These are phyloP conservation scores for Maniola hyperantus DNA, from an alignment of 2,888 invertebrate species.

Conservation along the genomic window DNA sequence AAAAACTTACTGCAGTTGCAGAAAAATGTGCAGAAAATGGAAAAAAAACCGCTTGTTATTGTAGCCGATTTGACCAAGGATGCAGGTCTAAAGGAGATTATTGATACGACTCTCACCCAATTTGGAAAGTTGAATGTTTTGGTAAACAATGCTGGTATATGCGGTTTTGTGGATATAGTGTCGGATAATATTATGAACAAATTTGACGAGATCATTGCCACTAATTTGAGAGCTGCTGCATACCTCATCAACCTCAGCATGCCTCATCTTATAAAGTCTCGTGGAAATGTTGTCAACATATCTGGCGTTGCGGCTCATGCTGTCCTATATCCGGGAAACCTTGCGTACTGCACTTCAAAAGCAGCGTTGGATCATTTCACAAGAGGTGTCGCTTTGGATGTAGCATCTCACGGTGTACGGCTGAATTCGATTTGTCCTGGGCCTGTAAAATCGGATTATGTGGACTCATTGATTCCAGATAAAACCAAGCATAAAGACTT, in stretches of 20 bases:
- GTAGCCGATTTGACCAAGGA: slow-evolving; percentile 38
- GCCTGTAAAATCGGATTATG: slow-evolving; percentile 38
- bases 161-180: slow-evolving; percentile 38
- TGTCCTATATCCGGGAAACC: slow-evolving; percentile 12
- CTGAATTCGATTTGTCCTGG: slow-evolving; percentile 86
- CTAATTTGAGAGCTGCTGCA: slow-evolving; percentile 46
- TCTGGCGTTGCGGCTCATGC: slow-evolving; percentile 40
- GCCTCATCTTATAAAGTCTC: slow-evolving; percentile 46
- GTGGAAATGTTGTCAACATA: slow-evolving; percentile 48
- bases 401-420: slow-evolving; percentile 81
- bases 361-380: slow-evolving; percentile 87
- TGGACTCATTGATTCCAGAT: slow-evolving; percentile 20
- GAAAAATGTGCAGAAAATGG: slow-evolving; percentile 39
- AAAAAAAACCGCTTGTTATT: slow-evolving; percentile 35
- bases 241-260: slow-evolving; percentile 43
- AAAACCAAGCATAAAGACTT: background rate
- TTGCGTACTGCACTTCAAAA: slow-evolving; percentile 40
- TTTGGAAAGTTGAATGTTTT: slow-evolving; percentile 51
- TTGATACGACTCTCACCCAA: slow-evolving; percentile 82
- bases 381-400: slow-evolving; percentile 85
- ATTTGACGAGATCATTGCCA: slow-evolving; percentile 46
- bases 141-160: slow-evolving; percentile 51
- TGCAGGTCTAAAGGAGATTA: slow-evolving; percentile 51
- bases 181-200: slow-evolving; percentile 44
- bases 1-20: slow-evolving; percentile 83